Percentiles rank a stretch among this genome's conserved stretches.
These are phyloP conservation scores for Gonatopus flavifemur DNA, from an alignment of 1,140 invertebrate species.

Conservation along the genomic window DNA sequence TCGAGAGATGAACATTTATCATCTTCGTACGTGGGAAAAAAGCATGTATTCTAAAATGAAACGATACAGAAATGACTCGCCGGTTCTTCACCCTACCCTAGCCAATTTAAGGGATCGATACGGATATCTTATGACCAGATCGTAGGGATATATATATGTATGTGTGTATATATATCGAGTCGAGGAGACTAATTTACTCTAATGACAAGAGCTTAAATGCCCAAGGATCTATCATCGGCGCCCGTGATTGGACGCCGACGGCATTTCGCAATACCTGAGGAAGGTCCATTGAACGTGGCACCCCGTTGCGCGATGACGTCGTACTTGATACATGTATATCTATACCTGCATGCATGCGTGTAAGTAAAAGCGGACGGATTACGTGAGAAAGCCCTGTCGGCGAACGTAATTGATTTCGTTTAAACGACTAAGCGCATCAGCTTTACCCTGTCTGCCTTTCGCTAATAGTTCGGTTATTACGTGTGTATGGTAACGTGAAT, in stretches of 20 bases:
- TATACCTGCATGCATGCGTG: conserved; percentile 22
- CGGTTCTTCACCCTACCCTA: no score
- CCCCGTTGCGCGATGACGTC: conserved; percentile 36
- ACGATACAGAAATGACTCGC: no score
- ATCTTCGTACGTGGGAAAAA: no score
- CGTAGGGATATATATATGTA: no score
- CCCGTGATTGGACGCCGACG: conserved; percentile 42
- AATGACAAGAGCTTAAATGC: conserved; percentile 43
- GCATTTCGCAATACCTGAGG: conserved; percentile 42
- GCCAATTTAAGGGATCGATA: no score
- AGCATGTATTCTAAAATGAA: no score
- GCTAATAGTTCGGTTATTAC: conserved; percentile 26
- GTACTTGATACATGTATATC: conserved; percentile 20
- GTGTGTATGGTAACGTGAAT: no score
- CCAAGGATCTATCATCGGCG: conserved; percentile 25
- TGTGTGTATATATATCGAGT: no score
- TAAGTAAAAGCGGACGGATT: conserved; percentile 35
- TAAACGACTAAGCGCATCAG: conserved; percentile 32
- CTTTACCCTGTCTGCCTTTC: no score
- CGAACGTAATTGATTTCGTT: conserved; percentile 47
- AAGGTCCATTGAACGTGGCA: conserved; percentile 29
- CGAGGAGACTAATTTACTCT: conserved; percentile 39
- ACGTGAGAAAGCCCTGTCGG: conserved; percentile 26
- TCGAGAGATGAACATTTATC: no score
- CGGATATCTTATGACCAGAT: no score